Evolutionary conservation across 2,888 invertebrate genomes (phyloP).

Genomic region (Drosophila hamatofila): DNA sequence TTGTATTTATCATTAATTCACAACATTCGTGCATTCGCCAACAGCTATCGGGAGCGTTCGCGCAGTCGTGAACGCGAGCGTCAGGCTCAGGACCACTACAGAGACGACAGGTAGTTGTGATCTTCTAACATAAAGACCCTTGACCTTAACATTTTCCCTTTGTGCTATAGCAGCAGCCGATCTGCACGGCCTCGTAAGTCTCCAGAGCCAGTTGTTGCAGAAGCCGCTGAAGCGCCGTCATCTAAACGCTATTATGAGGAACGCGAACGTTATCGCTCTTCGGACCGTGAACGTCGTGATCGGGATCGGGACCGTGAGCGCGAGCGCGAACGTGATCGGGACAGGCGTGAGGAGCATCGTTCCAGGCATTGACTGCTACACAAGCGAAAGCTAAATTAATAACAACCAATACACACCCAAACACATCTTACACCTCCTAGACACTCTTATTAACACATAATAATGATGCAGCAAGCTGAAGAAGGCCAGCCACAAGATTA

Average conservation of each 20-base stretch:
- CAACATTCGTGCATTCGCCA: neutral
- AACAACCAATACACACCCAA: constrained; percentile 45
- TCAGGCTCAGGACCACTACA: constrained; percentile 83
- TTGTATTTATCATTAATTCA: neutral
- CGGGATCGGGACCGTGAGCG: constrained; percentile 89
- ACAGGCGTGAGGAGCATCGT: constrained; percentile 89
- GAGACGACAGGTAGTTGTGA: constrained; percentile 83
- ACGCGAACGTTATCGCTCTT: constrained; percentile 92
- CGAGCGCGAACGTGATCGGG: constrained; percentile 88
- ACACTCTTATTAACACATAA: constrained; percentile 69
- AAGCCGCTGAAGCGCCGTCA: constrained; percentile 83
- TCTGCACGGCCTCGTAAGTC: constrained; percentile 87
- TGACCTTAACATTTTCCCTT: constrained; percentile 22
- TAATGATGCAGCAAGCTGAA: constrained; percentile 55
- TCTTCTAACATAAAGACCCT: neutral
- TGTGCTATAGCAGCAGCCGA: constrained; percentile 81
- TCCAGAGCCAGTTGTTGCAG: constrained; percentile 85
- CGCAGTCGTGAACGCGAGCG: constrained; percentile 90
- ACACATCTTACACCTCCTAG: constrained; percentile 49
- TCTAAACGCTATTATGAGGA: constrained; percentile 92
- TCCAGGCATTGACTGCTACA: constrained; percentile 87
- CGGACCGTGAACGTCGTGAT: constrained; percentile 88
- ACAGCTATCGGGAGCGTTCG: constrained; percentile 88
- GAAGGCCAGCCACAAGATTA: constrained; percentile 60
- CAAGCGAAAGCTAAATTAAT: constrained; percentile 53